These are phyloP conservation scores for Melanaphis sacchari DNA, from an alignment of 1,140 invertebrate genomes.

Conservation along the genomic window DNA sequence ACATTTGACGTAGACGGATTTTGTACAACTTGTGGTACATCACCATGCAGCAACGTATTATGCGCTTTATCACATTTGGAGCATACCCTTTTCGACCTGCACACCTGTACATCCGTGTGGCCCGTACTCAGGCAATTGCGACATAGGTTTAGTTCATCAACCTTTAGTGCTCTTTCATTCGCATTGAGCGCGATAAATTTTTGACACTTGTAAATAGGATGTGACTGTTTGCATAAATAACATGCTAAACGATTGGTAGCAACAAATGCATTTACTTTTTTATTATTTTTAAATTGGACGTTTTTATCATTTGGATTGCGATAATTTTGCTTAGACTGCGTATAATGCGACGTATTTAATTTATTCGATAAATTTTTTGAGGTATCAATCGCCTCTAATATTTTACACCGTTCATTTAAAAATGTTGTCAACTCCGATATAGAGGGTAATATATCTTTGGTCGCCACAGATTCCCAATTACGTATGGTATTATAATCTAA, in stretches of 20 bases:
- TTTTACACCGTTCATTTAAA: neutral
- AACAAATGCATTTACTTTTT: neutral
- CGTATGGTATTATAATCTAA: neutral
- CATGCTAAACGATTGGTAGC: neutral
- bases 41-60: neutral
- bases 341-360: neutral
- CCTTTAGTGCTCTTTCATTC: neutral
- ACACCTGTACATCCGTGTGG: neutral
- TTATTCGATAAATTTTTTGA: neutral
- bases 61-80: neutral
- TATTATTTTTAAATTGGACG: neutral
- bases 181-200: neutral
- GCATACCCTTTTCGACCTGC: neutral
- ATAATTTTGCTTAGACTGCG: too few species aligned
- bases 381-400: neutral
- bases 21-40: too few species aligned
- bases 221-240: conserved; percentile 1
- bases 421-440: neutral
- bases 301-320: neutral
- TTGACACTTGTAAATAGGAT: neutral
- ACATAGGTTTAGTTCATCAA: neutral
- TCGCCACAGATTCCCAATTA: neutral
- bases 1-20: too few species aligned
- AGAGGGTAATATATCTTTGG: neutral
- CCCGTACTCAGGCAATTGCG: neutral